These are phyloP conservation scores for Lycopodina hypogea DNA, from an alignment of 37 sponge, comb jelly and placozoan species.

Conservation along the genomic window DNA sequence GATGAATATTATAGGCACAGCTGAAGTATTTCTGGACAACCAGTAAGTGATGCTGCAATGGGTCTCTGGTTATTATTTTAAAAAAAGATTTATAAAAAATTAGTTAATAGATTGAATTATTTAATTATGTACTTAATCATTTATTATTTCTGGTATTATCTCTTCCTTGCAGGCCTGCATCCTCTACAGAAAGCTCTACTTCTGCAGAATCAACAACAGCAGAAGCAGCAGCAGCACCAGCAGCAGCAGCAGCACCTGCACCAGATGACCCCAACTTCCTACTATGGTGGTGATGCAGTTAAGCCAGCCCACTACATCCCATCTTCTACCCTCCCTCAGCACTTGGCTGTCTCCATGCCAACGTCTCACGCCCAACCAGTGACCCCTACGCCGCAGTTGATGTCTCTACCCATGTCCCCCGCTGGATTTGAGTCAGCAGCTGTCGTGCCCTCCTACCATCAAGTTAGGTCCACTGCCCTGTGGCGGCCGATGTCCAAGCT, in stretches of 20 bases:
- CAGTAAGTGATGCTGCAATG: too few relatives aligned
- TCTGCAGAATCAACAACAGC: conserved; percentile 41
- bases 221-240: neutral
- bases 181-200: conserved; percentile 82
- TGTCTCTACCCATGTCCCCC: too few relatives aligned
- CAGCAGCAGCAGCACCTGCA: conserved; percentile 7
- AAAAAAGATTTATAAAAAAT: too few relatives aligned
- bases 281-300: neutral
- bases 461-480: neutral
- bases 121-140: too few relatives aligned
- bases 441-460: too few relatives aligned
- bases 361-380: conserved; percentile 8
- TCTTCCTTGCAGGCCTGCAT: conserved; percentile 42
- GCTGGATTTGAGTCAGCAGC: too few relatives aligned
- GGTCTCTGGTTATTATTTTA: too few relatives aligned
- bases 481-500: conserved; percentile 33
- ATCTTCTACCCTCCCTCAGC: conserved; percentile 21
- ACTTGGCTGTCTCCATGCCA: conserved; percentile 15
- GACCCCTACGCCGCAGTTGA: conserved; percentile 12
- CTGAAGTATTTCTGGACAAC: too few relatives aligned
- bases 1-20: too few relatives aligned
- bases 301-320: neutral
- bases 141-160: neutral
- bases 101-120: too few relatives aligned
- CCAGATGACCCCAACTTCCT: neutral